A percentile compares a stretch with the other conserved stretches of the same genome.
Conservation (phyloP, 1,140 invertebrate genomes). For the Tetramorium alpestre region DNA sequence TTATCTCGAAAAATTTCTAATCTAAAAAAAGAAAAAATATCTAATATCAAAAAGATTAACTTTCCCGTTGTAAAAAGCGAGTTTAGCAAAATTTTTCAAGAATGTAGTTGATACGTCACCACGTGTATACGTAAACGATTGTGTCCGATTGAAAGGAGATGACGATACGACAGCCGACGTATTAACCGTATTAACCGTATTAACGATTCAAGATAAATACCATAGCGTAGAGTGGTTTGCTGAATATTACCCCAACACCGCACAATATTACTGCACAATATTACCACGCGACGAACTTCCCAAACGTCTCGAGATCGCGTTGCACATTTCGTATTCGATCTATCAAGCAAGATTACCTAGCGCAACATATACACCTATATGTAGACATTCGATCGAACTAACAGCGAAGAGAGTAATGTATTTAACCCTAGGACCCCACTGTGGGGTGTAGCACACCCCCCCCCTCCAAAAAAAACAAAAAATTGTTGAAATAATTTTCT, state of each 20-base stretch:
- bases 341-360: background rate
- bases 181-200: conserved; percentile 20
- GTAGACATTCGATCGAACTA: background rate
- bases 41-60: conserved; percentile 27
- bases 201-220: conserved; percentile 14
- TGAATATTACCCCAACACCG: conserved; percentile 35
- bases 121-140: background rate
- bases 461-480: too few relatives aligned
- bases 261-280: conserved; percentile 59
- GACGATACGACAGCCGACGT: background rate
- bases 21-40: background rate
- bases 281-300: conserved; percentile 15
- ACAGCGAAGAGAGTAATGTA: background rate
- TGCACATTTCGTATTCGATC: conserved; percentile 25
- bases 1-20: background rate
- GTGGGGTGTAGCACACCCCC: too few relatives aligned
- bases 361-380: background rate
- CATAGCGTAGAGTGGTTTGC: conserved; percentile 38
- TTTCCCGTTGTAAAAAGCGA: background rate
- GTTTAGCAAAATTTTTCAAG: conserved; percentile 20
- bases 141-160: background rate
- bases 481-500: too few relatives aligned
- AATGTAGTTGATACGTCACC: background rate
- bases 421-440: background rate
- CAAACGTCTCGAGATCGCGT: background rate